Evolutionary conservation across 2,888 invertebrate species (phyloP), one percentile per base, ranked within the genome.

Genomic region (Acronicta leporina): DNA sequence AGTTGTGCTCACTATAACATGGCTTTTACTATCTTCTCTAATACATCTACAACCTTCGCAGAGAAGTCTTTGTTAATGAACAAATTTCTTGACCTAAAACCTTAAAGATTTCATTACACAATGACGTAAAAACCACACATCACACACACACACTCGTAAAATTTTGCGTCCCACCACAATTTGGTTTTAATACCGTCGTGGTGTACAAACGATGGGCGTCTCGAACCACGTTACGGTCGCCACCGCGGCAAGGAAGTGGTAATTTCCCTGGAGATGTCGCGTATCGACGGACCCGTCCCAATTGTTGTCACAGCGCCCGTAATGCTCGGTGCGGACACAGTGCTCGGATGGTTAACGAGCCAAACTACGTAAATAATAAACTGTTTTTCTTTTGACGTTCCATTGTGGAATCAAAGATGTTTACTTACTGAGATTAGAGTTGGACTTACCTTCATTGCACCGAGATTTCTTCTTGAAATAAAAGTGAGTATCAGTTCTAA

Each of bases 191-290:
- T 82, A 77, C 63, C 77, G 62, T 63, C 77, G 62, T 63, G 67
- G 71, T 82, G 73, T 75, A 76, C 79, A 79, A 79, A 77, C 79
- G 77, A 66, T 82, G 77, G 77, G 63, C 44, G 78, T 77, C 80
- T 77, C 80, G 77, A 79, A 84, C 84, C 73, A 52, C 75, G 79
- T 82, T 83, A 84, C 71, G 65, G 75, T 62, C 44, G 63, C 61
- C 58, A 53, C 67, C 16, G 74, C 59, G 62, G 79, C 73, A 82
- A 85, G 85, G 80, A 84, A 81, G 63, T 79, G 68, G 82, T 88
- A 86, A 88, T 89, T 89, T 88, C 89, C 89, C 89, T 53, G 35
- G 88, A 87, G 88, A 84, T 78, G 77, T 57, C 50, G 49, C 75
- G 80, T 87, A 89, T 89, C 85, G 89, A 87, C 87, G 77, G 80